Conservation (phyloP, 2,113 vertebrate species). For the Phodopus roborovskii region DNA sequence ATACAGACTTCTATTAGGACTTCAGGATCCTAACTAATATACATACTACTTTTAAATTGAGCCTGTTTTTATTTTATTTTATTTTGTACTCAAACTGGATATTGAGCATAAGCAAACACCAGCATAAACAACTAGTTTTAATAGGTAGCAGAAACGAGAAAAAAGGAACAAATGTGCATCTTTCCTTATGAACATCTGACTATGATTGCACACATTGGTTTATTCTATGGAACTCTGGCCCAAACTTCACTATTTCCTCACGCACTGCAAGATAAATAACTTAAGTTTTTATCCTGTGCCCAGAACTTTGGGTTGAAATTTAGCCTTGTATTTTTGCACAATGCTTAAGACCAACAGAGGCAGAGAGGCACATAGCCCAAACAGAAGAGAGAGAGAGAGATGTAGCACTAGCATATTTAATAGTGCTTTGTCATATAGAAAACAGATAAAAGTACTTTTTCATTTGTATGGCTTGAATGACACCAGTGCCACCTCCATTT, state of each 20-base stretch:
- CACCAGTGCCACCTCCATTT: not conserved
- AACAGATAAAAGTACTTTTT: not conserved
- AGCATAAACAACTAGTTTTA: not conserved
- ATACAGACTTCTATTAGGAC: not conserved
- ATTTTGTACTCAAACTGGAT: not conserved
- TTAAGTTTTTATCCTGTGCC: not conserved
- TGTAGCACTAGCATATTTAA: not conserved
- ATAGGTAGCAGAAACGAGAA: not conserved
- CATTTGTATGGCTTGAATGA: not conserved
- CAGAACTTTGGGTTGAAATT: not conserved
- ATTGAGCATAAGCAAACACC: not conserved
- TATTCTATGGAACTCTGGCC: not conserved
- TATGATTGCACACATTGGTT: not conserved
- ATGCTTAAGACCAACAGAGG: not conserved
- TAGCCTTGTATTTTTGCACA: no score
- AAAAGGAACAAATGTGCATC: not conserved
- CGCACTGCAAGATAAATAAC: not conserved
- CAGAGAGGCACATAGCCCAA: not conserved
- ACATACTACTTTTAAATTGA: not conserved
- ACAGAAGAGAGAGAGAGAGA: not conserved
- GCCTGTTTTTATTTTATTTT: not conserved
- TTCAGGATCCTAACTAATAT: not conserved
- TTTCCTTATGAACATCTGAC: not conserved
- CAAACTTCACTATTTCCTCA: not conserved
- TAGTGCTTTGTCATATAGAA: not conserved